Evolutionary conservation across 2,113 vertebrate genomes (phyloP), one percentile per base, ranked within the genome.

Genomic region (Scolopax mira): DNA sequence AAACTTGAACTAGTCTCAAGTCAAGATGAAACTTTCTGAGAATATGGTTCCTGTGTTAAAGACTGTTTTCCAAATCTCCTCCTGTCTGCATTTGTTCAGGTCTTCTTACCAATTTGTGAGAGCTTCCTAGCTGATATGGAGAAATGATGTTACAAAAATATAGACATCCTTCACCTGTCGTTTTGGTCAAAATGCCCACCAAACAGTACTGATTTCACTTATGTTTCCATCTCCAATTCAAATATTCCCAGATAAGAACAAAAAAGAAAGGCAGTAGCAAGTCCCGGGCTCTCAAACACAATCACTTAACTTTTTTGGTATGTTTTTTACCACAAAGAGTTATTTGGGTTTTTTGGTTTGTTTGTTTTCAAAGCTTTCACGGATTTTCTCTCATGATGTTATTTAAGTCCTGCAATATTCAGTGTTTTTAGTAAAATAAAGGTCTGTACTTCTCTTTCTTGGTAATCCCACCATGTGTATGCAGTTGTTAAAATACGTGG

Each of bases 261-360:
- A 52, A 70, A 86, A 82, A 35, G 11, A 58, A 77, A 91, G 7
- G 22, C 31, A 61, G 5, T 6, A 62, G 39, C 18, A 44, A 58
- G n/a, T 37, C 18, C 14, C 39, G 51, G 12, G n/a, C 12, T 58
- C 65, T 23, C 4, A 6, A 55, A 55, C 0, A 0, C 3, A 1
- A 48, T 4, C 16, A 72, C 22, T 57, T 64, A 51, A 64, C 10
- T 71, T 8, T 13, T 11, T 54, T 67, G 21, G 44, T 74, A 77
- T 35, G 16, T 15, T 95, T 93, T 74, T 81, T 17, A 52, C 2
- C 15, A 74, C 14, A 84, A 64, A 79, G 85, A 84, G 5, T 4
- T 37, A 24, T 46, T 46, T 19, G 4, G 19, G 5, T 35, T 41
- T 37, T 24, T 16, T 75, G 16, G 42, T 31, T 49, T 19, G 3